Conservation (phyloP, 2,113 vertebrate genomes). For the Morone chrysops region DNA sequence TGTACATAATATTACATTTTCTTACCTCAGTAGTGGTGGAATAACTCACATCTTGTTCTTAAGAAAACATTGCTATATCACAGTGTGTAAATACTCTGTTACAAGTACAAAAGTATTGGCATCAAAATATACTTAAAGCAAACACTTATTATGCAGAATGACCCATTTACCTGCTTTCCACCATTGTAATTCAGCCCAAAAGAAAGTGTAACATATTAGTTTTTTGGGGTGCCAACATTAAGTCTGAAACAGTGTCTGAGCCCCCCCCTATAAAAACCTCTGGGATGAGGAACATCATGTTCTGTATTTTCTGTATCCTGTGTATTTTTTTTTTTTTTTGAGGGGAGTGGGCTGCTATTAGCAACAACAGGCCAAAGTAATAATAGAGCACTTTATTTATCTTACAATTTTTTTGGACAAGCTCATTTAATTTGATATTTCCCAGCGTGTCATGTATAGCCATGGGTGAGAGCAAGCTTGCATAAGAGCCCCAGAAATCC, state of each 20-base stretch:
- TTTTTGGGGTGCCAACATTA: slow-evolving; percentile 1
- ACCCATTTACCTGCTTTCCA: neutral
- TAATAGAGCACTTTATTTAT: slow-evolving; percentile 70
- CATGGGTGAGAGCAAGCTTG: slow-evolving; percentile 45
- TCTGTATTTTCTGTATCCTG: slow-evolving; percentile 52
- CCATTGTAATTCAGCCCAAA: neutral
- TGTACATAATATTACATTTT: neutral
- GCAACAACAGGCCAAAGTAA: slow-evolving; percentile 58
- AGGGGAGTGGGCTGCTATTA: slow-evolving; percentile 12
- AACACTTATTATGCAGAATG: neutral
- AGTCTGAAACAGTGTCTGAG: slow-evolving; percentile 16
- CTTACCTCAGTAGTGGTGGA: too few relatives aligned
- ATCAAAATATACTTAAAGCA: neutral
- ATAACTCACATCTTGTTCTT: neutral
- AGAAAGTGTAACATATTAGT: neutral
- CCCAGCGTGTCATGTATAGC: slow-evolving; percentile 58
- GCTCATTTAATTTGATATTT: slow-evolving; percentile 72
- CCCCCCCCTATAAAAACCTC: slow-evolving; percentile 35
- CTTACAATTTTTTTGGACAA: slow-evolving; percentile 24
- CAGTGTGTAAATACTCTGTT: neutral
- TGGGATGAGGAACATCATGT: slow-evolving; percentile 66
- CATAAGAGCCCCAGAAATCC: slow-evolving; percentile 60
- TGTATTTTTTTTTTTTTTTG: slow-evolving; percentile 18
- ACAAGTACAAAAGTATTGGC: neutral
- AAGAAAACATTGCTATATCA: neutral